phyloP scores from a whole-genome alignment of 2,797 vertebrate species.

The Emydoidea blandingii region DNA sequence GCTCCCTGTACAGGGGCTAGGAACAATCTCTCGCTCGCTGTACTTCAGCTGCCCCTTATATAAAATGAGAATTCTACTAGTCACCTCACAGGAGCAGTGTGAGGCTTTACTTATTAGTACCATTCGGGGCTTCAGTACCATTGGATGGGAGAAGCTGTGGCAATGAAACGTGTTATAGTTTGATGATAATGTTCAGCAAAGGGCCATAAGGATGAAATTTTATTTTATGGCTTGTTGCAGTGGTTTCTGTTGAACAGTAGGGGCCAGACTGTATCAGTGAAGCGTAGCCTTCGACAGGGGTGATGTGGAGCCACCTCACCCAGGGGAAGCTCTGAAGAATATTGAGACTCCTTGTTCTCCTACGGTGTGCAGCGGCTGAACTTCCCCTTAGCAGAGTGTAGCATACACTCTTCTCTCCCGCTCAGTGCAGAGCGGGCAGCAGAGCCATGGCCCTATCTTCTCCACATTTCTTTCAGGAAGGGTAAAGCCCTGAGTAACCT shows the following conservation, averaged over 20 bases:
- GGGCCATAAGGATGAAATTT: not conserved
- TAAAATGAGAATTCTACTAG: not conserved
- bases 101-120: not conserved
- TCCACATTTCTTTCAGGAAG: not conserved
- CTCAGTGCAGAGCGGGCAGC: not conserved
- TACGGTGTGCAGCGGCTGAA: not conserved
- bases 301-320: not conserved
- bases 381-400: not conserved
- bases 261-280: not conserved
- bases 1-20: not conserved
- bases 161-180: not conserved
- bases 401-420: not conserved
- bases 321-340: not conserved
- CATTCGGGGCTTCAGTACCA: not conserved
- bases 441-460: not conserved
- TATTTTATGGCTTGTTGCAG: not conserved
- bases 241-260: not conserved
- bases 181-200: not conserved
- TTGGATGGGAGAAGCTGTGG: not conserved
- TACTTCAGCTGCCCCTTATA: too few relatives aligned
- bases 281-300: not conserved
- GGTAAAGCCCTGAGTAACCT: not conserved
- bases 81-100: not conserved
- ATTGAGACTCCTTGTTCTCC: not conserved
- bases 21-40: not conserved